Base-by-base conservation (phyloP, 2,797 vertebrate genomes). In the Spondyliosoma cantharus region DNA sequence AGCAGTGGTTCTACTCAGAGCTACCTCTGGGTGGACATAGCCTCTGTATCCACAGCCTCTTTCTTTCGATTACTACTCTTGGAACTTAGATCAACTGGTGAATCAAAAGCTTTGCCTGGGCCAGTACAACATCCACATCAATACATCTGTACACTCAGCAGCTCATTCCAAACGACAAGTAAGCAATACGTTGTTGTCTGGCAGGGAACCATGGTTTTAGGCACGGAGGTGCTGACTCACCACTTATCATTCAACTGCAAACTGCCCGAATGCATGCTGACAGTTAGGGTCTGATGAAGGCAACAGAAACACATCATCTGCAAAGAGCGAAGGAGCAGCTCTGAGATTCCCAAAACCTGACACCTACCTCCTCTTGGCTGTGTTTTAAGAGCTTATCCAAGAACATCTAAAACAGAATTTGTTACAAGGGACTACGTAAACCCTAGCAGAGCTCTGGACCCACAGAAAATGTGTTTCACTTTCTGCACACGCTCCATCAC, bases 51-150 rank as follows among this genome's bases (percentile, higher is more conserved):
- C 12, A 5, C 2, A 14, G 24, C 15, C 24, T 15, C 22, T 15
- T 52, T n/a, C 20, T 53, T 53, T 53, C 24, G 12, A 4, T 53
- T 14, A 8, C 54, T 9, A 9, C 24, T 7, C 15, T 7, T 56
- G 53, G 53, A 25, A 56, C 53, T 7, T 27, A 29, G 29, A 24
- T 22, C 52, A 3, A 53, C 52, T 53, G 12, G 5, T 53, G 14
- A n/a, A 52, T n/a, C 19, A 49, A 49, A 50, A 65, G 48, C 17
- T 22, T 65, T 65, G 48, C 65, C 63, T 52, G 49, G 49, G 9
- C 20, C 49, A 50, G 49, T 29, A 29, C 29, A 29, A 29, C 29
- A 29, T 5, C 29, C 29, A 29, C 29, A 29, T 29, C 29, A 29
- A 29, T 29, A 16, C 25, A 29, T 27, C 13, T 5, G 52, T 53